Evolutionary conservation across 1,140 invertebrate genomes (phyloP).

Genomic region (Heliconius eleuchia): DNA sequence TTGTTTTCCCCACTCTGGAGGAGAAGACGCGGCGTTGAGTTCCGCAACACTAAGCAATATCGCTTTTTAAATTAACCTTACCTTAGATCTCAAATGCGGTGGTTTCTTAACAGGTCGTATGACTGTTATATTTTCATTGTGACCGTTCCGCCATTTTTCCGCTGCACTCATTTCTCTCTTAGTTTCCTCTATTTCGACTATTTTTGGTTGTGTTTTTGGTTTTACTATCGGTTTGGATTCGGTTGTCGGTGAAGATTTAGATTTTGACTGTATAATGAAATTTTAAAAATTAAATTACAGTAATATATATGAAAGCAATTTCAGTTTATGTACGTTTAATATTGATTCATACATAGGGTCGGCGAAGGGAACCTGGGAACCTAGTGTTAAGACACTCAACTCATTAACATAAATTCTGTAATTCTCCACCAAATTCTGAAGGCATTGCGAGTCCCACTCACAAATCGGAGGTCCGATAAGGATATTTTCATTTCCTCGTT

Average conservation of each 20-base stretch:
- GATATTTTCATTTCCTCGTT: no score
- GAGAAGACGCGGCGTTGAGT: no score
- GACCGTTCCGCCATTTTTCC: conserved; percentile 67
- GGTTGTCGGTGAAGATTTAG: conserved; percentile 65
- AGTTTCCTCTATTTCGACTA: conserved; percentile 48
- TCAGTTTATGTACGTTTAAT: no score
- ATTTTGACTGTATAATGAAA: conserved; percentile 62
- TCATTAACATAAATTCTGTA: no score
- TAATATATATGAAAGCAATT: no score
- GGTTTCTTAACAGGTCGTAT: conserved; percentile 83
- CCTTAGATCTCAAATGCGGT: conserved; percentile 84
- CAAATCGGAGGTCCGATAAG: no score
- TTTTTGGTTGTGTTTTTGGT: conserved; percentile 42
- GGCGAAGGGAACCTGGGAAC: no score
- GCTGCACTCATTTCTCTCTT: conserved; percentile 40
- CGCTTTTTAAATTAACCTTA: conserved; percentile 46
- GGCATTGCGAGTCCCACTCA: no score
- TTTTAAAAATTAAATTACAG: conserved; percentile 8
- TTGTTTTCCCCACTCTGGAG: no score
- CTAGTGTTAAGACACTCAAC: no score
- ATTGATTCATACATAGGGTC: no score
- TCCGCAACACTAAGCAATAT: neutral
- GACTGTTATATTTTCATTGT: conserved; percentile 77
- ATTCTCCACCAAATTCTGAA: no score
- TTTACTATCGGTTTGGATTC: conserved; percentile 45